These are phyloP conservation scores for Cossypha heuglini DNA, from an alignment of 2,797 vertebrate species.

Conservation along the genomic window DNA sequence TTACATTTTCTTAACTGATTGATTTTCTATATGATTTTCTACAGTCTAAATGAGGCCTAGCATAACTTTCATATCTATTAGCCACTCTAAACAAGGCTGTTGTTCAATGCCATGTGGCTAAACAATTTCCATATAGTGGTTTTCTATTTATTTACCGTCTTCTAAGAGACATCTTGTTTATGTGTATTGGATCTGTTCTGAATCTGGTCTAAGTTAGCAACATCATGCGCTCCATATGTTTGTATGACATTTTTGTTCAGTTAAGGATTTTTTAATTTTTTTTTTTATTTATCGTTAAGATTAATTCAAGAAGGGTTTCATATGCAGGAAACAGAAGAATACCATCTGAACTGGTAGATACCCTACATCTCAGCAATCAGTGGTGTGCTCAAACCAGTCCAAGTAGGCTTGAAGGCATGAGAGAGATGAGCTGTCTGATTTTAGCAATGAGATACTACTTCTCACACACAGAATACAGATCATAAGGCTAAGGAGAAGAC, in stretches of 20 bases:
- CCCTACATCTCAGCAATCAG: background rate
- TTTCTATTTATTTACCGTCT: background rate
- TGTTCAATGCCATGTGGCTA: background rate
- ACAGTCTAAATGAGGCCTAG: background rate
- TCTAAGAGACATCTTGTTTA: background rate
- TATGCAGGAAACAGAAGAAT: background rate
- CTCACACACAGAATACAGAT: background rate
- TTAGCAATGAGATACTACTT: background rate
- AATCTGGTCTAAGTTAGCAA: conserved; percentile 12
- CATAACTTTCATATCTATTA: background rate
- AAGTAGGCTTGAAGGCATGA: background rate
- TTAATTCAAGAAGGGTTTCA: conserved; percentile 3
- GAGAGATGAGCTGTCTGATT: background rate
- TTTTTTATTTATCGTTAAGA: background rate
- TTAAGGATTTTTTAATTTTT: background rate
- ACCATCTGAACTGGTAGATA: background rate
- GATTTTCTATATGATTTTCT: background rate
- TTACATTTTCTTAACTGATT: background rate
- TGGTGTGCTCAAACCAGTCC: background rate
- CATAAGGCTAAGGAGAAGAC: background rate
- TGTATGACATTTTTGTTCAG: background rate
- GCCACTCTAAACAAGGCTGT: background rate
- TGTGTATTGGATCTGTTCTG: background rate
- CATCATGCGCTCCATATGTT: background rate
- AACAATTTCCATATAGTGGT: background rate